Evolutionary conservation across 1,140 invertebrate species (phyloP), one percentile per base, ranked within the genome.

Genomic region (Halictus rubicundus): DNA sequence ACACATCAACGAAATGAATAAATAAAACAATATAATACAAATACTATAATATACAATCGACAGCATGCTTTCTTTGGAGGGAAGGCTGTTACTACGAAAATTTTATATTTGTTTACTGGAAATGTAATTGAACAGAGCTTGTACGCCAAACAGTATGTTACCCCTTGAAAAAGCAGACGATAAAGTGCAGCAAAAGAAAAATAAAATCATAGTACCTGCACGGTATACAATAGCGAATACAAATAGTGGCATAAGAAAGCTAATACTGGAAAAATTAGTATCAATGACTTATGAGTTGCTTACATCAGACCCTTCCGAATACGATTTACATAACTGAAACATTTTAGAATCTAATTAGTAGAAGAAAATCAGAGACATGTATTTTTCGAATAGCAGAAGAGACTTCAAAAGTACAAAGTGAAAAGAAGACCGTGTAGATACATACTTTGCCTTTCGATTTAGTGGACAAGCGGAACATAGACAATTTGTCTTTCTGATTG

Each of bases 361-460:
- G 75, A 80, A 89, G 82, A 65, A 54, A 68, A 14, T 78, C 25
- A 16, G 27, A 61, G 63, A 64, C 61, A 65, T 10, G 8, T 14
- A 65, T 46, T 16, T 46, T 64, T 32, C 64, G 37, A 64, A 78
- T 60, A 72, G n/a, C 6, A 65, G 68, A 54, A 64, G 37, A 64
- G 42, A 72, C 27, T 6, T 46, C 23, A 8, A 60, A 21, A 25
- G 12, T 49, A 70, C 4, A 2, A 25, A 2, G 8, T 1, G 4
- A 0, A 57, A 65, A 12, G 23, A 39, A 42, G 10, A 42, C 2
- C 10, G 14, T 46, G 10, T 5, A 3, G 32, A 32, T 64, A 78
- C 76, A 19, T 72, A 96, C 96, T 94, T 96, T 96, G 70, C 94
- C 94, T 89, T 95, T 95, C 0, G 95, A 94, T 89, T 95, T 96